Base-by-base conservation (phyloP, 2,888 invertebrate species). In the Maniola hyperantus region DNA sequence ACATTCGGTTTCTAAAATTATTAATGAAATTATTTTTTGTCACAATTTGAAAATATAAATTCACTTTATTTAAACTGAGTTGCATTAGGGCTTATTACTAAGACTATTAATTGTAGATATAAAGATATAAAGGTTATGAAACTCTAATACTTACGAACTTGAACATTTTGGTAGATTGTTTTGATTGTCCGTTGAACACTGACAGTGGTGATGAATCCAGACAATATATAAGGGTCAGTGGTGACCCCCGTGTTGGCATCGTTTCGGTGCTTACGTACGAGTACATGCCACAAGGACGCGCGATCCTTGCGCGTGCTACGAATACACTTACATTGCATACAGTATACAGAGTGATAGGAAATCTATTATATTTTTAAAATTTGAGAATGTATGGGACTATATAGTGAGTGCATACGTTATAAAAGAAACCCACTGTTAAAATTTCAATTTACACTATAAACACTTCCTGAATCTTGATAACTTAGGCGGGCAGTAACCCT, bases 241-340 rank as follows among this genome's bases (percentile, higher is more conserved):
- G 81, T 85, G 89, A 86, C 88, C 88, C 83, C 85, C 75, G 81
- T 81, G 81, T 85, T 89, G 89, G 88, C 89, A 87, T 80, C 83
- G 77, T 72, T 72, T 79, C 79, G 83, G 81, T 80, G 80, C 77
- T 74, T 77, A 81, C 83, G 83, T 82, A n/a, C n/a, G n/a, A n/a
- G n/a, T n/a, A 83, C 83, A 36, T 83, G 82, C 83, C 81, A 74
- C 75, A 73, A 80, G 77, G 82, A 84, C 88, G 81, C 81, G 76
- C 79, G 66, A 67, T 53, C 61, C 64, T 42, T 42, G 69, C 46
- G 83, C 89, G 86, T 80, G 89, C 81, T 80, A 74, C 73, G 90
- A 88, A 91, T 91, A 81, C 75, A 76, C 76, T 73, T 68, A 68
- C 71, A 77, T 70, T 81, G 77, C 77, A 76, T 66, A 72, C 70